Base-by-base conservation (phyloP, 2,888 invertebrate genomes). In the Frankliniella fusca region DNA sequence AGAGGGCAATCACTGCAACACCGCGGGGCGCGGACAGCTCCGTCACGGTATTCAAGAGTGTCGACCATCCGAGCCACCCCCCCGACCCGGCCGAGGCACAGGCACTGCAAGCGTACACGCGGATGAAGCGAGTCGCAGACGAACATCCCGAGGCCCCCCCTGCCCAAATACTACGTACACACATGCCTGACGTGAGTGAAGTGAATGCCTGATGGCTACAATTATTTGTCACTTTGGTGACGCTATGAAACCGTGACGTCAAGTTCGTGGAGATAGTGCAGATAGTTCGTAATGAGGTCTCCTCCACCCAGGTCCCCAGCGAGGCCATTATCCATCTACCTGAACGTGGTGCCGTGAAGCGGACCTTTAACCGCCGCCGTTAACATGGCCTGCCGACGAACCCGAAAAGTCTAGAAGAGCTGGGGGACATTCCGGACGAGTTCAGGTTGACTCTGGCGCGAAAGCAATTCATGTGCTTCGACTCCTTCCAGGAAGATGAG, bases 1-100 rank as follows among this genome's bases (percentile, higher is more conserved):
- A 54, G 54, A 54, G 54, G 54, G 54, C 54, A 54, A 54, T 54
- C 54, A 54, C 54, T 54, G 54, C 54, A 54, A 54, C 54, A 54
- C 54, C 54, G 54, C 54, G 54, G 54, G 54, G 54, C 54, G 54
- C 54, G 54, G 54, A 54, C 54, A 54, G 54, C 54, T 15, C 54
- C 54, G 54, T 54, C 54, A 54, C 54, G 54, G 54, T 54, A 54
- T 54, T 54, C 54, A 54, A 54, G 54, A 54, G 54, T 54, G 54
- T 54, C 54, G 54, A 54, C 54, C 54, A 54, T 54, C 54, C 54
- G 8, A 54, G 54, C 54, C 54, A 2, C 54, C 54, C 54, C 54
- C 54, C 54, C 54, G 3, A 54, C 54, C 54, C 54, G 54, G 2
- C 54, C 54, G 54, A 54, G 54, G 54, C 54, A 54, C 54, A 54